These are phyloP conservation scores for Entomyzon cyanotis DNA, from an alignment of 2,113 vertebrate genomes.

Conservation along the genomic window DNA sequence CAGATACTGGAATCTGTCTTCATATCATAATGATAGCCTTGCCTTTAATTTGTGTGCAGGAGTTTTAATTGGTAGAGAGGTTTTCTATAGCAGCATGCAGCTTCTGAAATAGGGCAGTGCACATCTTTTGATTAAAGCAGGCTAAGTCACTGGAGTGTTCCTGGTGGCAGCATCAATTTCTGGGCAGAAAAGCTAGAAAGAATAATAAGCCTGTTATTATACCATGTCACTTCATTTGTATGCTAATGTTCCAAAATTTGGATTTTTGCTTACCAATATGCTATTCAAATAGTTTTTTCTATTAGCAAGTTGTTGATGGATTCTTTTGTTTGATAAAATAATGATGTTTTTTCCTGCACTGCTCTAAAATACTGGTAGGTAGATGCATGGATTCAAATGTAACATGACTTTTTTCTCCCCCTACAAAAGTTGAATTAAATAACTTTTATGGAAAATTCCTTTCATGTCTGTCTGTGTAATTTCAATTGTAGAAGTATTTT, in stretches of 20 bases:
- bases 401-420: not conserved
- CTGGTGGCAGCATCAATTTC: not conserved
- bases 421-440: not conserved
- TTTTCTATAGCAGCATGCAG: not conserved
- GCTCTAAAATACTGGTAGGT: not conserved
- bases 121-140: not conserved
- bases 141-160: not conserved
- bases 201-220: not conserved
- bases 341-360: not conserved
- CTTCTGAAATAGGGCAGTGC: not conserved
- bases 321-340: not conserved
- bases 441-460: not conserved
- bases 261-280: not conserved
- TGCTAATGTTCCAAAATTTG: not conserved
- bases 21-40: not conserved
- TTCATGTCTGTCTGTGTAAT: not conserved
- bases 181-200: not conserved
- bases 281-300: not conserved
- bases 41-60: not conserved
- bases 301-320: not conserved
- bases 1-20: not conserved
- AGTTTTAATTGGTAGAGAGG: not conserved
- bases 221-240: not conserved
- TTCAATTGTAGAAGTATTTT: not conserved
- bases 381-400: not conserved